Evolutionary conservation across 2,113 vertebrate species (phyloP).

Genomic region (Gila orcuttii): DNA sequence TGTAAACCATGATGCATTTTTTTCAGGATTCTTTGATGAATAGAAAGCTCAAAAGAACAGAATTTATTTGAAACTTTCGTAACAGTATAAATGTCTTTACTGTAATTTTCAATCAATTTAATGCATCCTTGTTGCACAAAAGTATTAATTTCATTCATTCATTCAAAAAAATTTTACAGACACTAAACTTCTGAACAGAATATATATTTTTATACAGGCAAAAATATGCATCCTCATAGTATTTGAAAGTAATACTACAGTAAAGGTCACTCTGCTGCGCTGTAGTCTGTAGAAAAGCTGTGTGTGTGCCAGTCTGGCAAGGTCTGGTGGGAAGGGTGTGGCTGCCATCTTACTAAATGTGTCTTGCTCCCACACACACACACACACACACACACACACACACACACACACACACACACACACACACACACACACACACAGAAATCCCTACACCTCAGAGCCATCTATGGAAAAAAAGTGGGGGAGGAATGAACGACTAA

Average conservation of each 20-base stretch:
- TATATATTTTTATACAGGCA: too few species aligned
- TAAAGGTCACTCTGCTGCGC: background rate
- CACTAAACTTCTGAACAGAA: too few species aligned
- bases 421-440: constrained; percentile 33
- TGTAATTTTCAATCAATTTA: background rate
- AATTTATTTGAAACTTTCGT: background rate
- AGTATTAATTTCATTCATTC: background rate
- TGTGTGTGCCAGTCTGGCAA: constrained; percentile 26
- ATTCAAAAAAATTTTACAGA: background rate
- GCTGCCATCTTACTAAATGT: constrained; percentile 55
- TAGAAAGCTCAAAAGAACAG: too few species aligned
- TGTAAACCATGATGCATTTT: background rate
- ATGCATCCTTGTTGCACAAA: background rate
- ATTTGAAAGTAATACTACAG: background rate
- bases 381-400: constrained; percentile 37
- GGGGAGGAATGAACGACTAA: constrained; percentile 62
- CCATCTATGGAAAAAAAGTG: constrained; percentile 63
- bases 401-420: constrained; percentile 43
- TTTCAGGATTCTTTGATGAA: background rate
- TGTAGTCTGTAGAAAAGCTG: constrained; percentile 29
- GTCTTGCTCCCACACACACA: constrained; percentile 32
- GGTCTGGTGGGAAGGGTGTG: constrained; percentile 54
- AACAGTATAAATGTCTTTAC: background rate
- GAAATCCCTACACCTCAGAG: constrained; percentile 57
- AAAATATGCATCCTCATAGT: background rate